Evolutionary conservation across 2,888 invertebrate species (phyloP), one percentile per base, ranked within the genome.

Genomic region (Ethmia dodecea): DNA sequence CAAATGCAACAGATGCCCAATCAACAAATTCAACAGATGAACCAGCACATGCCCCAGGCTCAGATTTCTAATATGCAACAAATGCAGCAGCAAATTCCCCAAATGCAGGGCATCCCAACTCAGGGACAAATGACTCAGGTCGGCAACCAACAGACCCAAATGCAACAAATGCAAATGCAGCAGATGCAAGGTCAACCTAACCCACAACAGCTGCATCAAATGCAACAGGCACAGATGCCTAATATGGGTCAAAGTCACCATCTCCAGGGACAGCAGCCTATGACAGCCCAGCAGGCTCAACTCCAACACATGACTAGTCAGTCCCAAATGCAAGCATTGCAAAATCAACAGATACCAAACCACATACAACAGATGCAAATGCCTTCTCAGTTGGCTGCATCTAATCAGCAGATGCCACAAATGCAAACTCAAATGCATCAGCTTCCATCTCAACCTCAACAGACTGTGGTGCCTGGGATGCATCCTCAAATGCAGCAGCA

Each of bases 341-440:
- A 88, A 48, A 83, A 77, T 42, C 89, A 88, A 53, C 89, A 88
- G 55, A 79, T 89, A 42, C 84, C 79, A 52, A 83, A 87, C 52
- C 88, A 88, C 46, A 87, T 87, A 63, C 88, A 86, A 47, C 83
- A 86, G 47, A 86, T 87, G 74, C 86, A 87, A 53, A 79, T 87
- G 68, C 77, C 83, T 31, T 52, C 74, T 24, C 86, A 86, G 45
- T 48, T 87, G 32, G 64, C 70, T 60, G 83, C 68, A 40, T 67
- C 68, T 45, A 86, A 72, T 55, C 87, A 76, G 60, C 86, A 87
- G 49, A 81, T 88, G 46, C 76, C 86, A 39, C 87, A 86, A 50
- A 81, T 87, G 76, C 88, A 88, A 52, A 65, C 84, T 37, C 84
- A 87, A 52, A 80, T 86, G 72, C 86, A 86, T 50, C 87, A 86